Percentiles rank a stretch among this genome's conserved stretches.
Conservation (phyloP, 2,888 invertebrate genomes). For the Mythimna pallens region DNA sequence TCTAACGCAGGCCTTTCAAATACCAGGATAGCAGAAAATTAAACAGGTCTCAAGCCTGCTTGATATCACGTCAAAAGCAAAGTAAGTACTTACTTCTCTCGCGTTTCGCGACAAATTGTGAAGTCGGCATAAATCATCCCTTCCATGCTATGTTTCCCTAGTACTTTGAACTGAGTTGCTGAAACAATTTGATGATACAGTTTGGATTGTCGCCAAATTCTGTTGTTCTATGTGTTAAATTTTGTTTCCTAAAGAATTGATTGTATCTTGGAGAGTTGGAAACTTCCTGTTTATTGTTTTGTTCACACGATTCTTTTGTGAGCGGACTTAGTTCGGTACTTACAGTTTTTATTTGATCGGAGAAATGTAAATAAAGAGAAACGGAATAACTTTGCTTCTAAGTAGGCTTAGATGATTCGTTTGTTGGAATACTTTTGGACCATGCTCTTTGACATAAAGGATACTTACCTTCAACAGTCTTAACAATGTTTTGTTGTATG, state of each 20-base stretch:
- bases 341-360: conserved; percentile 36
- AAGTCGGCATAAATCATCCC: conserved; percentile 58
- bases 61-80: conserved; percentile 53
- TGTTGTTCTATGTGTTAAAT: conserved; percentile 58
- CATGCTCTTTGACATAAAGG: not conserved
- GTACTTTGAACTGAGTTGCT: conserved; percentile 39
- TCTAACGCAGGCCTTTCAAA: conserved; percentile 42
- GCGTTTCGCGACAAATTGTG: conserved; percentile 56
- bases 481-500: not conserved
- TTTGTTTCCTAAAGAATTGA: conserved; percentile 57
- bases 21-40: conserved; percentile 57
- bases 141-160: conserved; percentile 41
- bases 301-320: conserved; percentile 31
- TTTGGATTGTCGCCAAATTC: conserved; percentile 64
- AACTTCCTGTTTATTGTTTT: conserved; percentile 62
- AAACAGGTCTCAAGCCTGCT: conserved; percentile 51
- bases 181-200: conserved; percentile 58
- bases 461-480: not conserved
- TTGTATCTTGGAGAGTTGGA: conserved; percentile 50
- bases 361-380: conserved; percentile 11
- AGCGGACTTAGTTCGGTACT: conserved; percentile 27
- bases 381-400: conserved; percentile 35
- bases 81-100: conserved; percentile 43
- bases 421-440: not conserved
- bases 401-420: conserved; percentile 26